Conservation (phyloP, 2,797 vertebrate genomes). For the Pipistrellus pipistrellus region DNA sequence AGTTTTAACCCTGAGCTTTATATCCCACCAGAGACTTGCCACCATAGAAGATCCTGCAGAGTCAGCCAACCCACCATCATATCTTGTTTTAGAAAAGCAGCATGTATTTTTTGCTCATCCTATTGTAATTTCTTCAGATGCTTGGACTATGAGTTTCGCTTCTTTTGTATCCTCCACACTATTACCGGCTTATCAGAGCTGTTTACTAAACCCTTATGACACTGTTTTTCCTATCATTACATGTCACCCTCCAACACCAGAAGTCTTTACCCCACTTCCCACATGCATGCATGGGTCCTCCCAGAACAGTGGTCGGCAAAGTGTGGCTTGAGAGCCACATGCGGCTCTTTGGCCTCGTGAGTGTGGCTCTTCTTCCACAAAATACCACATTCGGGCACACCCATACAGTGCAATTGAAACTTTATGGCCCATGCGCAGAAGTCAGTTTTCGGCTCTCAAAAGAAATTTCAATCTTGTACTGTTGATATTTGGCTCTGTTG, state of each 20-base stretch:
- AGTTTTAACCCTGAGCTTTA: background rate
- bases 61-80: background rate
- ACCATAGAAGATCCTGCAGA: background rate
- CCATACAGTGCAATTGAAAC: too few relatives aligned
- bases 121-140: background rate
- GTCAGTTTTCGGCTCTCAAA: too few relatives aligned
- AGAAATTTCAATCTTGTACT: too few relatives aligned
- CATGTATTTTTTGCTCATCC: background rate
- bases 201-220: background rate
- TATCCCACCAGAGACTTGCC: background rate
- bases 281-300: rapidly evolving
- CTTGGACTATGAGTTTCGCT: background rate
- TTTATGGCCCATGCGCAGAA: too few relatives aligned
- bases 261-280: background rate
- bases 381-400: too few relatives aligned
- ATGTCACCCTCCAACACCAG: background rate
- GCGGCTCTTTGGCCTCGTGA: too few relatives aligned
- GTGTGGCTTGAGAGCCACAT: too few relatives aligned
- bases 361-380: too few relatives aligned
- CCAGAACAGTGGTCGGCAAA: background rate
- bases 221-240: background rate
- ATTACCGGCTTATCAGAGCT: background rate
- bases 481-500: too few relatives aligned
- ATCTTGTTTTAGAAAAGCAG: background rate
- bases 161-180: background rate